These are phyloP conservation scores for Coelopa pilipes DNA, from an alignment of 2,888 invertebrate genomes.

Conservation along the genomic window DNA sequence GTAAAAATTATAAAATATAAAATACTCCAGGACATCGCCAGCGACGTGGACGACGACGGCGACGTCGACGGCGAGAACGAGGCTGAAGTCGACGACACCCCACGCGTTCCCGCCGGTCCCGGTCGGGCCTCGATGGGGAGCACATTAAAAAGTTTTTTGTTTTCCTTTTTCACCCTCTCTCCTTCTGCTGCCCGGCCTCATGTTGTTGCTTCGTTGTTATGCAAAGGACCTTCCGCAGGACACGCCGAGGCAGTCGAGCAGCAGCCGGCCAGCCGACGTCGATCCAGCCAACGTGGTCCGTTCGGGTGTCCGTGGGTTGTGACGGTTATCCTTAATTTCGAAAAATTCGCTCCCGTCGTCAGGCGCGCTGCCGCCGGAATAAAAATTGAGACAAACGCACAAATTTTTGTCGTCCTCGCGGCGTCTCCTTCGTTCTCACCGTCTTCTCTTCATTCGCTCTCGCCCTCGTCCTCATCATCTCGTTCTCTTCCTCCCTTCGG, in stretches of 20 bases:
- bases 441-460: no score
- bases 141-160: slow-evolving; percentile 33
- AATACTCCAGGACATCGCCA: slow-evolving; percentile 2
- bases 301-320: slow-evolving; percentile 29
- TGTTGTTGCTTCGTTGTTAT: not conserved
- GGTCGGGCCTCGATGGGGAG: not conserved
- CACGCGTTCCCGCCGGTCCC: no score
- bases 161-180: not conserved
- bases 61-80: slow-evolving; percentile 12
- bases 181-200: not conserved
- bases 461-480: no score
- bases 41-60: not conserved
- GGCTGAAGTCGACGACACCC: no score
- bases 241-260: no score
- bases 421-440: not conserved
- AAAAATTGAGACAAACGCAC: slow-evolving; percentile 37
- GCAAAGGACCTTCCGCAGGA: no score
- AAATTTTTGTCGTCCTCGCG: slow-evolving; percentile 31
- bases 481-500: no score
- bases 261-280: not conserved
- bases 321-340: slow-evolving; percentile 33
- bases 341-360: slow-evolving; percentile 21
- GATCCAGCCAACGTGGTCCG: no score
- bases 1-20: slow-evolving; percentile 27
- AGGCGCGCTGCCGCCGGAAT: not conserved